Evolutionary conservation across 2,797 vertebrate species (phyloP), one percentile per base, ranked within the genome.

Genomic region (Pseudochirops cupreus): DNA sequence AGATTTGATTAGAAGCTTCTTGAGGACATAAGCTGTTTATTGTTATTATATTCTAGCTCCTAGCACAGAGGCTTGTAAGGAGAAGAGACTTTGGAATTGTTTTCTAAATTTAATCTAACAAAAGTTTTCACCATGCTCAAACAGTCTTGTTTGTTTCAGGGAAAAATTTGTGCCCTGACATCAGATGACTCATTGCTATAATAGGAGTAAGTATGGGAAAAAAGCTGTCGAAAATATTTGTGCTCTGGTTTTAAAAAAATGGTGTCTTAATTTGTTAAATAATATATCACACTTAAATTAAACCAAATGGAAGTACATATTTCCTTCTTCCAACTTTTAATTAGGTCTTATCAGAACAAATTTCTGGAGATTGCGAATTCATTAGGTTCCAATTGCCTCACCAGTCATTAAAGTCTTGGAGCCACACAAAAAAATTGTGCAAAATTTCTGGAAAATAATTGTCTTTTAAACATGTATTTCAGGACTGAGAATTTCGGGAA

Each of bases 401-500:
- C 24, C 39, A 87, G 39, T 50, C 21, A 26, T 50, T 87, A 87
- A 50, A 87, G 21, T 87, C 62, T 39, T 87, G 11, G 24, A 26
- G 74, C 4, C 7, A 46, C 74, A 26, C 21, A 31, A 82, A 46
- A 46, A 87, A 87, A 26, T 26, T 50, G 24, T 87, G 21, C 9
- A 50, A 87, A 87, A 50, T 87, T 50, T 87, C 74, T 46, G n/a
- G 67, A 46, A 82, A 82, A 82, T 46, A 82, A 74, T 10, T 74
- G 33, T 21, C 18, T 82, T 94, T 53, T 93, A 46, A 58, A 28
- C 9, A 29, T 11, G 0, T 56, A 3, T 93, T 90, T 4, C 91
- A n/a, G 10, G 94, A 92, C 53, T 92, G 54, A 87, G 0, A 94
- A 56, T 96, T 96, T 93, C 52, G 91, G 93, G 87, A 96, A 94